Base-by-base conservation (phyloP, 2,888 invertebrate genomes). In the Ophion ellenae region DNA sequence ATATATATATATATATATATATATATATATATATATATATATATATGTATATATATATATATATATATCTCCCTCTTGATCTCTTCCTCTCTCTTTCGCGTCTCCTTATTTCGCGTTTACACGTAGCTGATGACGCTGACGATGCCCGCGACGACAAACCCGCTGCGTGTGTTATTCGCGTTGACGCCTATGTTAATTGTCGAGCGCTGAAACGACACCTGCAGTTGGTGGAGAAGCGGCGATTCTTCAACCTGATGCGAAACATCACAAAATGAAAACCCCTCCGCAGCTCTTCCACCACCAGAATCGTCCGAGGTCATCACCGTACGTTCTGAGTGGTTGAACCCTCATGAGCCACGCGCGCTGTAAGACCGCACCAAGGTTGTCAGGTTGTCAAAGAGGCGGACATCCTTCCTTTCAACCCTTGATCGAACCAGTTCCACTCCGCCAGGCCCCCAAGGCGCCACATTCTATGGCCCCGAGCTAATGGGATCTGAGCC, bases 41-140 rank as follows among this genome's bases (percentile, higher is more conserved):
- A 24, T 24, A 24, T 24, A 2, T 24, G 1, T 24, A 24, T 24
- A 24, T 24, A 24, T 24, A 24, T 24, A 24, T 24, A 24, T 24
- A 24, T 24, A 24, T 24, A 24, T 2, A 24, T 14, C 14, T 11
- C 14, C 10, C 47, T 47, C 14, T 47, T 14, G 7, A 11, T 45
- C 36, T 75, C 63, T 63, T 32, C 28, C 70, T 69, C 17, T 63
- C 63, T 69, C 70, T 53, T 76, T 81, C 71, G 70, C 70, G 53
- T 73, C 73, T 83, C 64, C 53, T 59, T 64, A 47, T 70, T 47
- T 40, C 64, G 66, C 57, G 32, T 36, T 76, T 40, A 28, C 47
- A 14, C 63, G 17, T 77, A 40, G 36, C 11, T 36, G n/a, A 64
- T 32, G 57, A 20, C 59, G 36, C 36, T 36, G 17, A 77, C 47